phyloP scores from a whole-genome alignment of 2,888 invertebrate species.

The Pterostichus niger region DNA sequence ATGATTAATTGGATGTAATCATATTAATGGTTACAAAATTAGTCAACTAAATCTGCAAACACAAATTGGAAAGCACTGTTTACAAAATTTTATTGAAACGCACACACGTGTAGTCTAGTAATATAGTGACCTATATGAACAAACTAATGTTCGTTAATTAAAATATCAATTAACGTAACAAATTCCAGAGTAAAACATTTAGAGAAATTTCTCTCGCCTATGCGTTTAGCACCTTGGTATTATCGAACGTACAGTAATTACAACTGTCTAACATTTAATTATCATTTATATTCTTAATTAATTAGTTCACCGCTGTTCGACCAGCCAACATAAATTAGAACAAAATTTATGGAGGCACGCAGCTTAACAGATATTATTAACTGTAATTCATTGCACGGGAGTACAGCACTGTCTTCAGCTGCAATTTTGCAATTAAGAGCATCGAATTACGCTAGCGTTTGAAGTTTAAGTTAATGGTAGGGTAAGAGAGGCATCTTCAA shows the following conservation, averaged over 20 bases:
- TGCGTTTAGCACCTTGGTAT: slow-evolving; percentile 11
- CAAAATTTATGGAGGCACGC: slow-evolving; percentile 58
- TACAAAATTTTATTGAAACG: no score
- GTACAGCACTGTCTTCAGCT: neutral
- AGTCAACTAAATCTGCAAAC: no score
- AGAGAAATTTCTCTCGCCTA: slow-evolving; percentile 14
- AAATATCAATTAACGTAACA: slow-evolving; percentile 31
- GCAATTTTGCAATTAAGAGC: neutral
- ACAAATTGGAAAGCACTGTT: no score
- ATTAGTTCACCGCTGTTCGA: slow-evolving; percentile 58
- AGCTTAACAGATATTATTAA: slow-evolving; percentile 64
- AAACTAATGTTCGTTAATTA: slow-evolving; percentile 17
- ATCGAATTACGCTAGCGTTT: neutral
- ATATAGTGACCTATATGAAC: slow-evolving; percentile 8
- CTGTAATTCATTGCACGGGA: slow-evolving; percentile 60
- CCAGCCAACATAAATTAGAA: slow-evolving; percentile 59
- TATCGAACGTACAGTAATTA: slow-evolving; percentile 53
- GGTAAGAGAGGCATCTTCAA: slow-evolving; percentile 1
- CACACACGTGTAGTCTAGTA: neutral
- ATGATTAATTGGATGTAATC: no score
- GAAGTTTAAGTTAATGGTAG: neutral
- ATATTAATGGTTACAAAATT: no score
- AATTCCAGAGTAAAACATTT: slow-evolving; percentile 16
- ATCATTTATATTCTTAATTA: slow-evolving; percentile 66
- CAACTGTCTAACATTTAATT: slow-evolving; percentile 60